Evolutionary conservation across 2,797 vertebrate species (phyloP).

Genomic region (Girardinus metallicus): DNA sequence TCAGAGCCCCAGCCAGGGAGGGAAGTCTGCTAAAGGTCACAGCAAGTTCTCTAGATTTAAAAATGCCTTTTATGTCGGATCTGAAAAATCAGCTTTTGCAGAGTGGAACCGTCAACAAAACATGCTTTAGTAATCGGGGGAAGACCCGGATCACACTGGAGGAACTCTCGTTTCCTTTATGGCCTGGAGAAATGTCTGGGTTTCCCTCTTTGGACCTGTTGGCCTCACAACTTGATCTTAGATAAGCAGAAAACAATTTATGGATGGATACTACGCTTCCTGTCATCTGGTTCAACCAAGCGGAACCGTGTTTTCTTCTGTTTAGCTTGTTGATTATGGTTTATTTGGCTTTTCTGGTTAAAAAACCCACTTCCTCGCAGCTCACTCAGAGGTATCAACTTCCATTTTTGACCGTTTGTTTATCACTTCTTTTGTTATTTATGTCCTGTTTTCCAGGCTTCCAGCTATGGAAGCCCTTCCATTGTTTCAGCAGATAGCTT

Average conservation of each 20-base stretch:
- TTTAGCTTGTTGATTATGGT: neutral
- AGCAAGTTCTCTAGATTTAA: conserved; percentile 36
- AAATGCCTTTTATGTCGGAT: conserved; percentile 23
- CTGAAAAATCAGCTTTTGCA: conserved; percentile 1
- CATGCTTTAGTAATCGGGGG: neutral
- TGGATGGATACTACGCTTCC: neutral
- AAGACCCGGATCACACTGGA: neutral
- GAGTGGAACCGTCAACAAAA: neutral
- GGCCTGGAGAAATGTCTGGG: neutral
- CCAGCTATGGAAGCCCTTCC: neutral
- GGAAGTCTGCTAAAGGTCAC: conserved; percentile 46
- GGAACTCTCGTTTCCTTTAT: neutral
- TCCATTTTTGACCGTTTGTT: neutral
- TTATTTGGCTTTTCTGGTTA: neutral
- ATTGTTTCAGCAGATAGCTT: neutral
- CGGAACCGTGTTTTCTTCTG: neutral
- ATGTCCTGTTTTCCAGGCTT: neutral
- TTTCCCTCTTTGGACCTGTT: neutral
- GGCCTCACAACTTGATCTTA: neutral
- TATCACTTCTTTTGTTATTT: neutral
- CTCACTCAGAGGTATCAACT: neutral
- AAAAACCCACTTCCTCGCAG: neutral
- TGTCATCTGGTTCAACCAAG: neutral
- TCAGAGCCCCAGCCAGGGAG: conserved; percentile 32
- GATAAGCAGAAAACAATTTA: neutral